phyloP scores from a whole-genome alignment of 2,888 invertebrate species.

The Hyppa rectilinea region DNA sequence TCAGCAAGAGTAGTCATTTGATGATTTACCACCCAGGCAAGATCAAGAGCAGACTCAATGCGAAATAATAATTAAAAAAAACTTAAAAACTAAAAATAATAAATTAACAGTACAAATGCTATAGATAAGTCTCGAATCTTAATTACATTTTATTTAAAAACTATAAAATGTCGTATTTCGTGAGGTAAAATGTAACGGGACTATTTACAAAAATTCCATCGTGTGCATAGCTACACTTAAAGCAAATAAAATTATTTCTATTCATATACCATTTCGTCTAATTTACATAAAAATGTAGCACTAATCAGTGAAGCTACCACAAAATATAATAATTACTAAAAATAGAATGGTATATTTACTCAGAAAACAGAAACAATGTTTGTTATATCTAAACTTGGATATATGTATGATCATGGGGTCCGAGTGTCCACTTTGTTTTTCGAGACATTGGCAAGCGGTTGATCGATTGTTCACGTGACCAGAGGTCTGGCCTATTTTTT shows the following conservation, averaged over 20 bases:
- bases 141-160: neutral
- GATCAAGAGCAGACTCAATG: too few species aligned
- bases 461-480: too few species aligned
- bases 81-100: neutral
- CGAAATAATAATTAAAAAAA: too few species aligned
- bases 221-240: neutral
- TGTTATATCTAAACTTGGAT: neutral
- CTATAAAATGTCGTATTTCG: neutral
- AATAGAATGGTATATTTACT: conserved; percentile 17
- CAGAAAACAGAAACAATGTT: conserved; percentile 7
- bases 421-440: too few species aligned
- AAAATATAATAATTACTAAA: conserved; percentile 6
- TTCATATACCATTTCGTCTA: neutral
- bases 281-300: conserved; percentile 13
- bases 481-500: too few species aligned
- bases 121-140: neutral
- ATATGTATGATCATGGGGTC: too few species aligned
- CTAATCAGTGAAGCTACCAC: neutral
- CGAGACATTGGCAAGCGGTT: too few species aligned
- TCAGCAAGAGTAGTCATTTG: too few species aligned
- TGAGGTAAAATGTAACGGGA: neutral
- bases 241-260: neutral
- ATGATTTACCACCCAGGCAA: too few species aligned
- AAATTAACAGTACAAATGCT: neutral
- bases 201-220: neutral